These are phyloP conservation scores for Leptura quadrifasciata DNA, from an alignment of 2,888 invertebrate species.

Conservation along the genomic window DNA sequence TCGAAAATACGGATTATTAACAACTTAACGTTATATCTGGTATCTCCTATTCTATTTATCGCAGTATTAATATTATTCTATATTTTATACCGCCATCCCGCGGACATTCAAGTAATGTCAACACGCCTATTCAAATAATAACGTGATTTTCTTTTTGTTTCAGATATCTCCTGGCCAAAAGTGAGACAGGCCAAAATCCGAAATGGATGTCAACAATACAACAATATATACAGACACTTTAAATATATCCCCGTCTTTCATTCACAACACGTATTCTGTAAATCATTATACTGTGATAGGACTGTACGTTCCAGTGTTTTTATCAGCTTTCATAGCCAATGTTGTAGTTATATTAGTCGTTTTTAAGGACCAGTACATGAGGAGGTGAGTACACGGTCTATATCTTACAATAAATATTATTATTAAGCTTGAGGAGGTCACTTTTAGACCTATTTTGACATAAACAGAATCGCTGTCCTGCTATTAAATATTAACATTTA, in stretches of 20 bases:
- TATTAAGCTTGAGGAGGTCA: background rate
- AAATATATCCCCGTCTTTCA: slow-evolving; percentile 34
- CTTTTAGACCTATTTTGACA: too few species aligned
- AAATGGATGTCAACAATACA: slow-evolving; percentile 34
- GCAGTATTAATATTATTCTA: too few species aligned
- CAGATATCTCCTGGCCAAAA: slow-evolving; percentile 10
- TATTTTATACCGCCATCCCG: too few species aligned
- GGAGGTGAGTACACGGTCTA: slow-evolving; percentile 76
- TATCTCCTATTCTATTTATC: too few species aligned
- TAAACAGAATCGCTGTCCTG: too few species aligned
- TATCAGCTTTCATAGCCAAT: slow-evolving; percentile 80
- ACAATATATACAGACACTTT: slow-evolving; percentile 28
- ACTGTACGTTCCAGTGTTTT: slow-evolving; percentile 80
- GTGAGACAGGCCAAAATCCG: background rate
- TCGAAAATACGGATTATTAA: too few species aligned
- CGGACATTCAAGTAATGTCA: too few species aligned
- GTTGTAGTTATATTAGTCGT: slow-evolving; percentile 81
- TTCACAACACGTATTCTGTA: slow-evolving; percentile 38
- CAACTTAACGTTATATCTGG: too few species aligned
- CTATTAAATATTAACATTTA: too few species aligned
- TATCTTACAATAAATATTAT: background rate
- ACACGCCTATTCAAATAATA: background rate
- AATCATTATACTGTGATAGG: slow-evolving; percentile 75
- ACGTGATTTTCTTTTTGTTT: slow-evolving; percentile 13
- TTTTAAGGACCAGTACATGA: slow-evolving; percentile 81